Evolutionary conservation across 2,888 invertebrate genomes (phyloP).

Genomic region (Nomada fabriciana): DNA sequence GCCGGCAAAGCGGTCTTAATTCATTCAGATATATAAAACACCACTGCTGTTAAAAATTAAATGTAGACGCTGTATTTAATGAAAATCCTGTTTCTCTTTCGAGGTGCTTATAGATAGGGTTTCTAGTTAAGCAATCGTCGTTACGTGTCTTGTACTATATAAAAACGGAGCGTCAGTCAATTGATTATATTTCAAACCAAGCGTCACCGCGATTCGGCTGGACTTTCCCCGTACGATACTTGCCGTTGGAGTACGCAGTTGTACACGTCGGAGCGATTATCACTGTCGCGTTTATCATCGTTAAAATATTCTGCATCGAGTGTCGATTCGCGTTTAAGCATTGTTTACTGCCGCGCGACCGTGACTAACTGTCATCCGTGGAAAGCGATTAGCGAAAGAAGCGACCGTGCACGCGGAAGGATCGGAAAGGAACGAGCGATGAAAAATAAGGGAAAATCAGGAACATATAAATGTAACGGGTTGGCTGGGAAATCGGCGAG

Average conservation of each 20-base stretch:
- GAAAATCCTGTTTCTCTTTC: too few relatives aligned
- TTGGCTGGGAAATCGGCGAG: not conserved
- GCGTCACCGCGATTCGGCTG: not conserved
- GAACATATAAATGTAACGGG: slow-evolving; percentile 7
- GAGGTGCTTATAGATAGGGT: too few relatives aligned
- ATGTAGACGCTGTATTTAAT: too few relatives aligned
- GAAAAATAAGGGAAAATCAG: not conserved
- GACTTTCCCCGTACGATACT: slow-evolving; percentile 10
- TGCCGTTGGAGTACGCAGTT: not conserved
- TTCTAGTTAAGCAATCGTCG: too few relatives aligned
- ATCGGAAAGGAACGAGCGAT: not conserved
- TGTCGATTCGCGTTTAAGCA: slow-evolving; percentile 43
- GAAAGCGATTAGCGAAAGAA: slow-evolving; percentile 8
- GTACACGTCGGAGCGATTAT: slow-evolving; percentile 25
- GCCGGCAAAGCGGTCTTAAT: too few relatives aligned
- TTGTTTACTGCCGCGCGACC: slow-evolving; percentile 41
- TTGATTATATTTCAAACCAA: not conserved
- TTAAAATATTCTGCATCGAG: slow-evolving; percentile 53
- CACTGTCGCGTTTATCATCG: slow-evolving; percentile 48
- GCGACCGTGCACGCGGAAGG: not conserved
- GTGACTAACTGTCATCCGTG: slow-evolving; percentile 31
- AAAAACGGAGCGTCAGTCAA: not conserved
- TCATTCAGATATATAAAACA: too few relatives aligned
- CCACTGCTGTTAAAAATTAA: too few relatives aligned
- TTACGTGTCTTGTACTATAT: not conserved